phyloP scores from a whole-genome alignment of 2,888 invertebrate genomes.

The Hypomecis punctinalis region DNA sequence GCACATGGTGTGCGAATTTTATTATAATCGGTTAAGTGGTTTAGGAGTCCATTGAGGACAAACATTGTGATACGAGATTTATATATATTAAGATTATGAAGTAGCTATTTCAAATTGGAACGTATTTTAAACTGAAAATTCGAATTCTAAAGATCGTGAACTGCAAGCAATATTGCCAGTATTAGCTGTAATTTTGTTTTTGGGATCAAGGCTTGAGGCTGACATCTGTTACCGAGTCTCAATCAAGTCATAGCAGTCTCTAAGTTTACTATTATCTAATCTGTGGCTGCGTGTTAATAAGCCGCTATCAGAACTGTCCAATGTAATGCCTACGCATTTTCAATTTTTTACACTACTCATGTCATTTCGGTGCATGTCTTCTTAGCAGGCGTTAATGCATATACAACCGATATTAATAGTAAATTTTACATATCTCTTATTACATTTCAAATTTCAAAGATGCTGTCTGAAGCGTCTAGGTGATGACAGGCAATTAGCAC shows the following conservation, averaged over 20 bases:
- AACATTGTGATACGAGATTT: too few species aligned
- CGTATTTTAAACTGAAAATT: slow-evolving; percentile 6
- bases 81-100: too few species aligned
- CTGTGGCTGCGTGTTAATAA: too few species aligned
- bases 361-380: not conserved
- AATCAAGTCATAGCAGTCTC: too few species aligned
- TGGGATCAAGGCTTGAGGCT: slow-evolving; percentile 23
- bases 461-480: slow-evolving; percentile 5
- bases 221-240: slow-evolving; percentile 6
- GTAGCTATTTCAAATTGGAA: slow-evolving; percentile 5
- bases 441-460: slow-evolving; percentile 7
- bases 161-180: slow-evolving; percentile 2
- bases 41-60: too few species aligned
- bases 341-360: not conserved
- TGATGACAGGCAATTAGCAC: slow-evolving; percentile 10
- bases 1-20: too few species aligned
- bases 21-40: too few species aligned
- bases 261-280: too few species aligned
- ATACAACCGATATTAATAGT: not conserved
- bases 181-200: slow-evolving; percentile 17
- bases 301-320: not conserved
- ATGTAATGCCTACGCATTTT: not conserved
- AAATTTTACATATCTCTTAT: slow-evolving; percentile 2
- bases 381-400: slow-evolving; percentile 8
- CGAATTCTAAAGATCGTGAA: slow-evolving; percentile 15